Evolutionary conservation across 2,888 invertebrate species (phyloP).

Genomic region (Spicauda simplicius): DNA sequence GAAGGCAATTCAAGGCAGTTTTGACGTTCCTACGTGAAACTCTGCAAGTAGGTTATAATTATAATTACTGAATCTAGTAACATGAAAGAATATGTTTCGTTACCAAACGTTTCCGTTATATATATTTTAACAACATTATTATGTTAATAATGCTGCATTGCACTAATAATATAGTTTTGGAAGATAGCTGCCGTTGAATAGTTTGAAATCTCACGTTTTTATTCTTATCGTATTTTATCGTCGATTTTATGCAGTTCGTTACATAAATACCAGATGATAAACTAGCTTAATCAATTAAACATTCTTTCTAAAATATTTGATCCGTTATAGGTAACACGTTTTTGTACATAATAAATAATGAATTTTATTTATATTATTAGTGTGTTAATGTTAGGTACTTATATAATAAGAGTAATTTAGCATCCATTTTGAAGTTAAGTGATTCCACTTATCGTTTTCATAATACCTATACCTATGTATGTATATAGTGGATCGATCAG

Average conservation of each 20-base stretch:
- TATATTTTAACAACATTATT: neutral
- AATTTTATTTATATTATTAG: too few relatives aligned
- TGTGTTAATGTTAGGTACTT: too few relatives aligned
- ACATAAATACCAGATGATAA: neutral
- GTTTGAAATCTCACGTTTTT: neutral
- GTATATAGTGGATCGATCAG: too few relatives aligned
- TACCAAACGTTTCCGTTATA: neutral
- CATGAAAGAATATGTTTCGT: neutral
- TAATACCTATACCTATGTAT: too few relatives aligned
- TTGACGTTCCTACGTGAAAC: constrained; percentile 2
- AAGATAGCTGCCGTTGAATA: neutral
- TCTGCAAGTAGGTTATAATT: constrained; percentile 8
- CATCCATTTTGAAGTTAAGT: too few relatives aligned
- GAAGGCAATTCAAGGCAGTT: constrained; percentile 10
- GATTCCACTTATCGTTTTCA: too few relatives aligned
- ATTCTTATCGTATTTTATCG: neutral
- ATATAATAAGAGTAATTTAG: too few relatives aligned
- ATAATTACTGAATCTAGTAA: neutral
- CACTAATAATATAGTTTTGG: neutral
- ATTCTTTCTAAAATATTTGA: neutral
- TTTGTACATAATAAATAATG: too few relatives aligned
- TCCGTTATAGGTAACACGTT: too few relatives aligned
- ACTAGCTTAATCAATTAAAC: neutral
- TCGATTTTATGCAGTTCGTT: neutral
- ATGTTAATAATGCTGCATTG: neutral